phyloP scores from a whole-genome alignment of 2,888 invertebrate species.

The Thymelicus sylvestris region DNA sequence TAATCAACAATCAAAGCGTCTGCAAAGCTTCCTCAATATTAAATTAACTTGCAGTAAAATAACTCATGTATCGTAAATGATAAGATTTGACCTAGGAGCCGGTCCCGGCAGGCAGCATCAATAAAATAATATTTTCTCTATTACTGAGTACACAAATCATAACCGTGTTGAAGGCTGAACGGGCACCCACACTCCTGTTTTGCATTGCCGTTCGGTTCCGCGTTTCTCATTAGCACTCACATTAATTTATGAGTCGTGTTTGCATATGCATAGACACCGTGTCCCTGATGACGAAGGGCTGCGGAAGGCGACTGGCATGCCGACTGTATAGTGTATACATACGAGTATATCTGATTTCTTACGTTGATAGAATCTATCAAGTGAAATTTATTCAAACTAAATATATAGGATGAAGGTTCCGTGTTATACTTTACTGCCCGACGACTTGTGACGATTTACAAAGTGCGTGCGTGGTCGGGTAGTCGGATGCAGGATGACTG shows the following conservation, averaged over 20 bases:
- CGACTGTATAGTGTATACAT: background rate
- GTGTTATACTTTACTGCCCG: too few relatives aligned
- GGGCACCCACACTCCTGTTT: conserved; percentile 55
- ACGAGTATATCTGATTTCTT: conserved; percentile 14
- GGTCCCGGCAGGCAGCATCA: conserved; percentile 11
- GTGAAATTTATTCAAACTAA: too few relatives aligned
- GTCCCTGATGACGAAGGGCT: conserved; percentile 27
- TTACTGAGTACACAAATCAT: conserved; percentile 32
- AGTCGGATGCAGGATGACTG: too few relatives aligned
- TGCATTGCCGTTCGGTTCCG: conserved; percentile 58
- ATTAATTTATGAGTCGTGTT: conserved; percentile 59
- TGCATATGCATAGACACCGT: conserved; percentile 31
- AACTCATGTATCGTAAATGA: background rate
- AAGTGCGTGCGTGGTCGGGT: too few relatives aligned
- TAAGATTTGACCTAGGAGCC: conserved; percentile 19
- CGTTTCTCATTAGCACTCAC: conserved; percentile 65
- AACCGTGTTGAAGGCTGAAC: conserved; percentile 31
- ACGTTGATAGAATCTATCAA: conserved; percentile 14
- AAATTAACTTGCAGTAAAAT: background rate
- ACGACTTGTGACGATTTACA: too few relatives aligned
- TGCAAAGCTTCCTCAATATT: background rate
- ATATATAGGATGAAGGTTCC: too few relatives aligned
- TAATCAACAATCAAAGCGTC: background rate
- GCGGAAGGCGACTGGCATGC: conserved; percentile 16
- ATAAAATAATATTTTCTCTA: conserved; percentile 29